These are phyloP conservation scores for Ceramica pisi DNA, from an alignment of 2,888 invertebrate species.

Conservation along the genomic window DNA sequence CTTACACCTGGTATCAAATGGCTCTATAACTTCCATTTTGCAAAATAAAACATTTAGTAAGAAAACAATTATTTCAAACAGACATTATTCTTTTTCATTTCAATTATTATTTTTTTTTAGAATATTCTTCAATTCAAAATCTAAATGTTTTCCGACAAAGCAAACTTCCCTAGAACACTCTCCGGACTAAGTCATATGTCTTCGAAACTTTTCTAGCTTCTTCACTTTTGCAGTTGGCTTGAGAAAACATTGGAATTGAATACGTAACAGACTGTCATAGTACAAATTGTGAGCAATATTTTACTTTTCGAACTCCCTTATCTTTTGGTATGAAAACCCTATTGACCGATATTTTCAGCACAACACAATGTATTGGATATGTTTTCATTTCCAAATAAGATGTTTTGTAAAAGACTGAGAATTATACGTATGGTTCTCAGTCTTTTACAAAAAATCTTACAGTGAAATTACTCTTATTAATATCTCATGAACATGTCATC, in stretches of 20 bases:
- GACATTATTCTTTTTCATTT: not conserved
- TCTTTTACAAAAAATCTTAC: too few species aligned
- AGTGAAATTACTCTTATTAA: too few species aligned
- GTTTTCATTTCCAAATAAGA: too few species aligned
- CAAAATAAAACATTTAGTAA: too few species aligned
- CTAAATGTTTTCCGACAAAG: not conserved
- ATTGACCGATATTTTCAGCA: not conserved
- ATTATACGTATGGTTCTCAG: too few species aligned
- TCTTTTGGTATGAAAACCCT: not conserved
- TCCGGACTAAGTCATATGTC: not conserved
- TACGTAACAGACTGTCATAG: constrained; percentile 5
- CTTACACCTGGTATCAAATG: not conserved
- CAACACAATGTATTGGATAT: not conserved
- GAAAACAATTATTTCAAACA: not conserved
- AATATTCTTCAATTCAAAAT: constrained; percentile 2
- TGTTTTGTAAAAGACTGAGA: too few species aligned
- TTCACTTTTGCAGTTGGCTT: constrained; percentile 22
- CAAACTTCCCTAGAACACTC: constrained; percentile 10
- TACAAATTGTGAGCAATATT: not conserved
- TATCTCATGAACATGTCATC: too few species aligned
- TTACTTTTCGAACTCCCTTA: not conserved
- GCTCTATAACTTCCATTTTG: not conserved
- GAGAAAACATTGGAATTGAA: constrained; percentile 23
- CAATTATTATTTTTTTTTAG: not conserved
- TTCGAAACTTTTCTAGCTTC: constrained; percentile 13